Conservation (phyloP, 2,797 vertebrate genomes). For the Pachyuromys duprasi region DNA sequence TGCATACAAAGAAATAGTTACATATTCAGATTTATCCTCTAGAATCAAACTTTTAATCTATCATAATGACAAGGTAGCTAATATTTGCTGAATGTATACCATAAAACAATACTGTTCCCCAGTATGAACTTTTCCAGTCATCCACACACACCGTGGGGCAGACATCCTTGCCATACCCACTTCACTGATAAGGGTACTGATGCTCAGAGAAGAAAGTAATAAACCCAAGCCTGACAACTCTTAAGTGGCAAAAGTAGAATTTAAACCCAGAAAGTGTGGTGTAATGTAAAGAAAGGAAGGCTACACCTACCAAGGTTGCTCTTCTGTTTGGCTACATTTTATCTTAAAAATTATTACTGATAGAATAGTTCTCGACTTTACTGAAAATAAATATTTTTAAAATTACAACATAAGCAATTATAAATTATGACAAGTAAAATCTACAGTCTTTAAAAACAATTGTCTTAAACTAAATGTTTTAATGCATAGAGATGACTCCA, state of each 20-base stretch:
- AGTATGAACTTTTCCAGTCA: not conserved
- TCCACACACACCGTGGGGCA: not conserved
- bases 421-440: constrained; percentile 78
- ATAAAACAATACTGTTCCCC: not conserved
- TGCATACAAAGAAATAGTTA: constrained; percentile 68
- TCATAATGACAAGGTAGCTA: not conserved
- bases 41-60: constrained; percentile 70
- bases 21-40: constrained; percentile 79
- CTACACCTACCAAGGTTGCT: not conserved
- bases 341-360: constrained; percentile 63
- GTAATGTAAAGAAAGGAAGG: constrained; percentile 40
- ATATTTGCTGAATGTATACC: not conserved
- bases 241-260: not conserved
- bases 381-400: constrained; percentile 69
- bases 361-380: constrained; percentile 37
- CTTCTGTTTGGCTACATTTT: constrained; percentile 50
- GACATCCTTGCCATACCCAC: not conserved
- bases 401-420: constrained; percentile 77
- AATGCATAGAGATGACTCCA: constrained; percentile 57
- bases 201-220: constrained; percentile 5
- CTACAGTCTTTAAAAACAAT: constrained; percentile 80
- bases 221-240: not conserved
- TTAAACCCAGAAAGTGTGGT: not conserved
- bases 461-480: constrained; percentile 75
- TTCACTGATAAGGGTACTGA: constrained; percentile 15